Conservation (phyloP, 2,113 vertebrate species). For the Apaloderma vittatum region DNA sequence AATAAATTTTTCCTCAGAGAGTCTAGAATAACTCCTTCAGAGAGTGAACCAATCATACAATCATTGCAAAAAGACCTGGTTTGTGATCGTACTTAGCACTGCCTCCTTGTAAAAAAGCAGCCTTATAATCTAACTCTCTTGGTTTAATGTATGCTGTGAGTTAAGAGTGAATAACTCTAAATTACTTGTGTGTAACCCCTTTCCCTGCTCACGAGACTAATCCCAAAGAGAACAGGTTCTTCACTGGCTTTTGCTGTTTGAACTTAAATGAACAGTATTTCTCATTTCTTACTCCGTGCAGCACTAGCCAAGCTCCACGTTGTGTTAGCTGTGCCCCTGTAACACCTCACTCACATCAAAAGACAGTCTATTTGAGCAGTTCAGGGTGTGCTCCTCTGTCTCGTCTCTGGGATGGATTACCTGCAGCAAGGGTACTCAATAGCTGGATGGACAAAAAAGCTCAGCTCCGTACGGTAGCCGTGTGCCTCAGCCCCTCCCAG, state of each 20-base stretch:
- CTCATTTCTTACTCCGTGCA: background rate
- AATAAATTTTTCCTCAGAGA: slow-evolving; percentile 24
- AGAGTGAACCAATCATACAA: background rate
- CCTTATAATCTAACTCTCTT: background rate
- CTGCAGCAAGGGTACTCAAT: accelerated
- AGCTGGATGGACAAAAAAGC: background rate
- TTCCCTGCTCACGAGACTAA: background rate
- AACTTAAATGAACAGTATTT: background rate
- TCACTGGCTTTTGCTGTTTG: background rate
- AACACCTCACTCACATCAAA: background rate
- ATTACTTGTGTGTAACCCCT: background rate
- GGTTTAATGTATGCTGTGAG: background rate
- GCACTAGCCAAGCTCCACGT: background rate
- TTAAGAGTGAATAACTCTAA: background rate
- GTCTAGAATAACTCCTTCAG: background rate
- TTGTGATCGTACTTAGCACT: background rate
- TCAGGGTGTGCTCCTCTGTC: background rate
- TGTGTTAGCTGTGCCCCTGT: background rate
- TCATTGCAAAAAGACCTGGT: background rate
- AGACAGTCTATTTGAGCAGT: background rate
- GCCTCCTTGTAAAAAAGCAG: background rate
- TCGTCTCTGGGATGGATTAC: background rate
- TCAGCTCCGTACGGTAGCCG: accelerated
- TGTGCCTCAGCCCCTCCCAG: accelerated
- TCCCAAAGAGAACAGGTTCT: background rate